Base-by-base conservation (phyloP, 2,888 invertebrate genomes). In the Mimumesa dahlbomi region DNA sequence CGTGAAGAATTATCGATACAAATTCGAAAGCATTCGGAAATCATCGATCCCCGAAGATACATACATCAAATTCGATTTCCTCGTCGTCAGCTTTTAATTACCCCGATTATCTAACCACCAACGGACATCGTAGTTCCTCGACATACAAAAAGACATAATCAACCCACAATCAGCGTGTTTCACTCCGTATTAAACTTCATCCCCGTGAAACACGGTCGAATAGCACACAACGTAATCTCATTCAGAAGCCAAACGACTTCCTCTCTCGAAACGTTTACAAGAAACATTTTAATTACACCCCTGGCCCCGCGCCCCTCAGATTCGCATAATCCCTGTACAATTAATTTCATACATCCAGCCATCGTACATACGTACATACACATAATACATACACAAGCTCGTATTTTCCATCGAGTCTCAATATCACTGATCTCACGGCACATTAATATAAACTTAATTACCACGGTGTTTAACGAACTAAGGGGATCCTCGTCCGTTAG, bases 381-480 rank as follows among this genome's bases (percentile, higher is more conserved):
- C 9, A 29, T 29, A 29, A 29, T 9, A 29, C 29, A 9, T 9
- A 29, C 16, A n/a, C n/a, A 52, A 14, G 38, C 49, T 14, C n/a
- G 36, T 19, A 50, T 34, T 25, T 14, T 52, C 50, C 29, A 67
- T 52, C 66, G 42, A 16, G 40, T 21, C 34, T 58, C 68, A 36
- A 42, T 68, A 68, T 66, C 68, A 48, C 52, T 4, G 9, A 64
- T 46, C 53, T 61, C 31, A 43, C 29, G 21, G 46, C 48, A 49
- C 54, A 62, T 62, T 71, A 63, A 61, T 75, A 67, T 57, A 57
- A 76, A 59, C 54, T 72, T 59, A 67, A 72, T 72, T 53, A 59
- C 42, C 31, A 21, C 38, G 25, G 36, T 48, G 52, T 75, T 76
- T 66, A 72, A 74, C 71, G 61, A 71, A 72, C 43, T 53, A 56